Evolutionary conservation across 2,113 vertebrate genomes (phyloP), one percentile per base, ranked within the genome.

Genomic region (Bufo gargarizans): DNA sequence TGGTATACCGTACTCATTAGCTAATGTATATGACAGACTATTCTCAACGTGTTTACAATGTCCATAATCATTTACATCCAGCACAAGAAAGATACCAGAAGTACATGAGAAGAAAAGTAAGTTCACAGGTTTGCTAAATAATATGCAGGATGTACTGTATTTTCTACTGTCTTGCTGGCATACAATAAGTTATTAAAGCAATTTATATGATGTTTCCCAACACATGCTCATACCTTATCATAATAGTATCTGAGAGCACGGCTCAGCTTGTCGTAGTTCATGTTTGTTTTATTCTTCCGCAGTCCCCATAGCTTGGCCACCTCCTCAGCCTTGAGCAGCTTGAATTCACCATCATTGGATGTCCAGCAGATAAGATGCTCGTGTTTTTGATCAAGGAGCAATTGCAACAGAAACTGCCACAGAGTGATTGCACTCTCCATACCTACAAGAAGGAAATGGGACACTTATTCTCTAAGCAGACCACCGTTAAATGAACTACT

Each of bases 391-490:
- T 99, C 98, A 61, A 99, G 95, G 91, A 99, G 95, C 94, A 99
- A 94, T 94, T 99, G 98, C 95, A 99, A 97, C 92, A 99, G 96
- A 95, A 99, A 99, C 97, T 99, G 98, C 97, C 98, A 99, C 94
- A 99, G 93, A 6, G 98, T 99, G 94, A 99, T 99, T 93, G 97
- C 97, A 93, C 98, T 99, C 96, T 99, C 98, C 98, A 99, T 99
- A 92, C 95, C 97, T 99, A 93, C 4, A 91, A 90, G 19, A 78
- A 4, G 45, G 47, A 77, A 77, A 63, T 59, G 11, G 45, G 14
- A 19, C 14, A 58, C 43, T 45, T 74, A 45, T 17, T 72, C 12
- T 45, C 13, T 17, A 61, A 6, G 16, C 53, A 53, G 5, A 53
- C 9, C 53, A 9, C 9, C 53, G 33, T 33, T 33, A 33, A 33